These are phyloP conservation scores for Myotis myotis DNA, from an alignment of 2,797 vertebrate genomes.

Conservation along the genomic window DNA sequence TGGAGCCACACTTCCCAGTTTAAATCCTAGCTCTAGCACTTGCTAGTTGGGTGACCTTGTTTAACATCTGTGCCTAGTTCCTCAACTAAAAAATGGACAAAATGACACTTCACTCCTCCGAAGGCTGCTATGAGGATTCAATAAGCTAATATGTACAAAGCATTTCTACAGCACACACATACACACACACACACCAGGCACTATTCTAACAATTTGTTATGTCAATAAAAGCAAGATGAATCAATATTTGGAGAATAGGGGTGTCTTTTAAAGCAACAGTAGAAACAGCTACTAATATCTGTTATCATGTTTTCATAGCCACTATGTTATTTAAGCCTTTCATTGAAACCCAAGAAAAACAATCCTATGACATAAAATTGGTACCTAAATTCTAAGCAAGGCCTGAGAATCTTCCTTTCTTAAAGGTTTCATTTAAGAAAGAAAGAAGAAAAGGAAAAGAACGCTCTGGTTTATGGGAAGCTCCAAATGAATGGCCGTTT, in stretches of 20 bases:
- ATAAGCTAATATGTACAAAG: background rate
- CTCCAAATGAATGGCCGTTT: constrained; percentile 33
- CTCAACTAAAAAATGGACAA: background rate
- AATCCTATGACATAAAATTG: background rate
- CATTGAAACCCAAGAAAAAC: constrained; percentile 10
- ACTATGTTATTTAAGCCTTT: background rate
- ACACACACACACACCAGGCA: background rate
- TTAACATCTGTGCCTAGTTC: background rate
- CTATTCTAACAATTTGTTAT: background rate
- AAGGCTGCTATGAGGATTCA: background rate
- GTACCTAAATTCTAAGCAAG: background rate
- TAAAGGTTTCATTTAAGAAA: background rate
- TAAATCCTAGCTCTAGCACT: background rate
- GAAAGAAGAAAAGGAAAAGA: background rate
- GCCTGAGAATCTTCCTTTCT: constrained; percentile 32
- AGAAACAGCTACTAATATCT: background rate
- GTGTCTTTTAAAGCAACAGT: background rate
- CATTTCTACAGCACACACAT: background rate
- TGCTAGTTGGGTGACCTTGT: background rate
- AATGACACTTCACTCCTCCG: background rate
- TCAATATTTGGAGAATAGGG: background rate
- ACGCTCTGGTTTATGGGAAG: background rate
- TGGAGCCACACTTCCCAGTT: background rate
- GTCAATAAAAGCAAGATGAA: background rate
- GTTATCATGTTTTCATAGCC: background rate